Evolutionary conservation across 2,888 invertebrate genomes (phyloP).

Genomic region (Lasioglossum oenotherae): DNA sequence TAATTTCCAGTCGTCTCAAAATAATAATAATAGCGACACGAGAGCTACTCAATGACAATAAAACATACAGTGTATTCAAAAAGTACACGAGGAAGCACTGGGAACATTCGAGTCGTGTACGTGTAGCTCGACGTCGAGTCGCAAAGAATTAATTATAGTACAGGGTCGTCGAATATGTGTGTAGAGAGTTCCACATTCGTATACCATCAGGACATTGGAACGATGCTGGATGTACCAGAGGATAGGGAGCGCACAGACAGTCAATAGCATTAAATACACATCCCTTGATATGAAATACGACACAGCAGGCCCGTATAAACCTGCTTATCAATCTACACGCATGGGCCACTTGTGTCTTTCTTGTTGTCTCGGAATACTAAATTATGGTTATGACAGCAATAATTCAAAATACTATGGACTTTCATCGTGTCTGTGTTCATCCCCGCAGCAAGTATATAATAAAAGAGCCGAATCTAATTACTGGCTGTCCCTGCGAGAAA

Average conservation of each 20-base stretch:
- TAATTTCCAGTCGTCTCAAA: not conserved
- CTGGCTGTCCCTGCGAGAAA: constrained; percentile 38
- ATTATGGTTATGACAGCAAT: constrained; percentile 55
- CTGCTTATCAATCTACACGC: constrained; percentile 46
- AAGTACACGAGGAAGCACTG: not conserved
- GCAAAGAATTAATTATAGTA: constrained; percentile 12
- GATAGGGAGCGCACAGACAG: not conserved
- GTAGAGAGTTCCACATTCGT: not conserved
- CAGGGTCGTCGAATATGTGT: not conserved
- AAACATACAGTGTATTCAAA: not conserved
- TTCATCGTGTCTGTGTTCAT: constrained; percentile 42
- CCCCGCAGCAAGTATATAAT: constrained; percentile 38
- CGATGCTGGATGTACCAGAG: not conserved
- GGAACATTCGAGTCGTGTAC: not conserved
- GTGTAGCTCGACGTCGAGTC: not conserved
- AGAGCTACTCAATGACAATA: not conserved
- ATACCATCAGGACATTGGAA: not conserved
- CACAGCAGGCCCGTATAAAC: not conserved
- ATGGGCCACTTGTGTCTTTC: constrained; percentile 22
- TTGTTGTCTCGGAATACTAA: constrained; percentile 37
- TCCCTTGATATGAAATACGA: constrained; percentile 38
- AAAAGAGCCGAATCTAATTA: constrained; percentile 59
- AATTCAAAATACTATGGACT: constrained; percentile 47
- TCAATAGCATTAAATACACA: constrained; percentile 41
- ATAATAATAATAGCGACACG: not conserved